Percentiles rank a stretch among this genome's conserved stretches.
phyloP scores from a whole-genome alignment of 92 coral and sea anemone genomes.

The Palythoa heliodiscus region DNA sequence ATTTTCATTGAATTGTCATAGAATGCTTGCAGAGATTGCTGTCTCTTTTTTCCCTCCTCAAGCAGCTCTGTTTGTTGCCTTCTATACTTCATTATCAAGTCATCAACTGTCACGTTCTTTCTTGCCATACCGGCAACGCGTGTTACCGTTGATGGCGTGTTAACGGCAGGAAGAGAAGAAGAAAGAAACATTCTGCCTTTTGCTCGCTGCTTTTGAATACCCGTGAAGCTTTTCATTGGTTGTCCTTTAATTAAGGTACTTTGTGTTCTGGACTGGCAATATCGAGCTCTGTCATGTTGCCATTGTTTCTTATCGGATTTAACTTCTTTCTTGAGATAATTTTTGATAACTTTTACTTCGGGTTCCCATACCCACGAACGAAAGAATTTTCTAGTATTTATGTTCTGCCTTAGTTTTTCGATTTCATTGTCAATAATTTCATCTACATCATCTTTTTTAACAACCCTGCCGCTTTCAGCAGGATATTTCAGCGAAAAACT shows the following conservation, averaged over 20 bases:
- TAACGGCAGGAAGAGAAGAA: slow-evolving; percentile 42
- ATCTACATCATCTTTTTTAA: slow-evolving; percentile 12
- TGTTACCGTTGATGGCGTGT: slow-evolving; percentile 18
- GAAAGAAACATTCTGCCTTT: slow-evolving; percentile 13
- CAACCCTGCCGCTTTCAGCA: slow-evolving; percentile 13
- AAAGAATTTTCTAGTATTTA: slow-evolving; percentile 54
- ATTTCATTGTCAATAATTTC: slow-evolving; percentile 43
- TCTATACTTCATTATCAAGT: slow-evolving; percentile 47
- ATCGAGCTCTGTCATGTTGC: background rate
- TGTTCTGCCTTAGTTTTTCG: slow-evolving; percentile 49
- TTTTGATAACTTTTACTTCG: slow-evolving; percentile 21
- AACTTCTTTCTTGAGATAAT: slow-evolving; percentile 28
- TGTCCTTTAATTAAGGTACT: background rate
- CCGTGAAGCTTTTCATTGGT: background rate
- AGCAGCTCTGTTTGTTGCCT: slow-evolving; percentile 50
- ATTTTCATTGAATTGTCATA: slow-evolving; percentile 39
- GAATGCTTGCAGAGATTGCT: background rate
- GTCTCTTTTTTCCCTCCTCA: slow-evolving; percentile 35
- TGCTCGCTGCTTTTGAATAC: background rate
- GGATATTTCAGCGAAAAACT: slow-evolving; percentile 41
- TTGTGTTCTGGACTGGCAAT: background rate
- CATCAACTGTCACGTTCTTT: slow-evolving; percentile 38
- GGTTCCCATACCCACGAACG: slow-evolving; percentile 73
- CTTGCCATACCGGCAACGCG: background rate
- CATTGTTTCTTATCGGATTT: background rate